Evolutionary conservation across 2,113 vertebrate species (phyloP), one percentile per base, ranked within the genome.

Genomic region (Cololabis saira): DNA sequence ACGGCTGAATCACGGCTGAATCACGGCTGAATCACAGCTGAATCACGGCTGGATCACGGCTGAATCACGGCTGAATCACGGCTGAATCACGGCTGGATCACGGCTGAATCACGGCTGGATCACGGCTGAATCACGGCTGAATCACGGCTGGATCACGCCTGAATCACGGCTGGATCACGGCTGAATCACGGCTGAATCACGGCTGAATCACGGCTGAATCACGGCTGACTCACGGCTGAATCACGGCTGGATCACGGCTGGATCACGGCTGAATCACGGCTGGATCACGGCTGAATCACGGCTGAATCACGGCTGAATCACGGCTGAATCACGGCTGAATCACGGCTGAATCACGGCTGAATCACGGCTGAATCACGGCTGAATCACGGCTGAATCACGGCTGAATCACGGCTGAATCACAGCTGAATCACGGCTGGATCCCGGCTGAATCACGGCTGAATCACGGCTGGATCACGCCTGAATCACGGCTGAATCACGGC

Each of bases 11-110:
- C 63, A 60, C 14, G 3, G 5, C 3, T 27, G 24, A 27, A 27
- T 27, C 24, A n/a, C n/a, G n/a, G n/a, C 19, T 49, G 66, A 78
- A 47, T 71, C 63, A 60, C 14, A 2, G 5, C 3, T 27, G 24
- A 27, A 27, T 27, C 24, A n/a, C n/a, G n/a, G n/a, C 19, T 49
- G 66, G 74, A 47, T 71, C 63, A 60, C 14, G 3, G 5, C 3
- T 27, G 24, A 27, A 27, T 27, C 24, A n/a, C n/a, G n/a, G n/a
- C 19, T 49, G 66, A 78, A 47, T 71, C 63, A 60, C 14, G 3
- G 5, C 3, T 27, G 24, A 27, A 27, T 27, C 24, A n/a, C n/a
- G n/a, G n/a, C 19, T 49, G 66, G 74, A 47, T 71, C 63, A 60
- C 14, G 3, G 5, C 3, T 27, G 24, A 27, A 27, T 27, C 24